These are phyloP conservation scores for Anthopleura xanthogrammica DNA, from an alignment of 92 coral and sea anemone genomes.

Conservation along the genomic window DNA sequence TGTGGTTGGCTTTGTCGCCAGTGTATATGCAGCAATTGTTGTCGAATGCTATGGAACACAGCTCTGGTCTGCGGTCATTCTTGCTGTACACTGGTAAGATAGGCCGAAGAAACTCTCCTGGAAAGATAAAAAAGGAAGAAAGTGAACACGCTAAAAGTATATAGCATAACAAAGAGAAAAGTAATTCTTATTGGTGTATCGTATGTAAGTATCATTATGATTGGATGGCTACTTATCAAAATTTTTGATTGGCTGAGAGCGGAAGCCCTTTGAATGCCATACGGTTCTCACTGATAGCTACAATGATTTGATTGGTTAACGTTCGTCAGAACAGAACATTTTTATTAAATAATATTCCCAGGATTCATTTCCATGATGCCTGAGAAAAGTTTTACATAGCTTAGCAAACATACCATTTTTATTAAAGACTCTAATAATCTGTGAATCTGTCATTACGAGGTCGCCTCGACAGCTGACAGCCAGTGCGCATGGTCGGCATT, in stretches of 20 bases:
- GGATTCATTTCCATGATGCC: no score
- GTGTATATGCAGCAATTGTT: slow-evolving; percentile 62
- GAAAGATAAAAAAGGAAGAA: background rate
- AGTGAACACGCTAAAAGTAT: background rate
- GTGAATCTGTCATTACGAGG: slow-evolving; percentile 83
- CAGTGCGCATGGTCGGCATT: slow-evolving; percentile 81
- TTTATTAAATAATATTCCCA: no score
- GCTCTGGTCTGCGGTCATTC: slow-evolving; percentile 84
- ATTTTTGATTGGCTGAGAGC: no score
- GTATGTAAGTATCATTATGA: no score
- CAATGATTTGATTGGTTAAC: no score
- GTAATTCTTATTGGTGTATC: no score
- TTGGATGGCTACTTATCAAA: no score
- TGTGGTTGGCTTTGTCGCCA: slow-evolving; percentile 87
- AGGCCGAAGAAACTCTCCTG: slow-evolving; percentile 80
- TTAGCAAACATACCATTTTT: slow-evolving; percentile 54
- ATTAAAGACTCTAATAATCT: slow-evolving; percentile 76
- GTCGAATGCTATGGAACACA: slow-evolving; percentile 73
- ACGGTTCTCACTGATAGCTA: no score
- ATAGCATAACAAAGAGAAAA: no score
- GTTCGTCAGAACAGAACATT: no score
- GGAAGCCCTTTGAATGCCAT: no score
- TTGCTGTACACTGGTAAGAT: slow-evolving; percentile 85
- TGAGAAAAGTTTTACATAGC: no score
- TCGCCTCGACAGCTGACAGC: slow-evolving; percentile 76